Percentiles rank a stretch among this genome's conserved stretches.
phyloP scores from a whole-genome alignment of 2,888 invertebrate species.

The Notodonta dromedarius region DNA sequence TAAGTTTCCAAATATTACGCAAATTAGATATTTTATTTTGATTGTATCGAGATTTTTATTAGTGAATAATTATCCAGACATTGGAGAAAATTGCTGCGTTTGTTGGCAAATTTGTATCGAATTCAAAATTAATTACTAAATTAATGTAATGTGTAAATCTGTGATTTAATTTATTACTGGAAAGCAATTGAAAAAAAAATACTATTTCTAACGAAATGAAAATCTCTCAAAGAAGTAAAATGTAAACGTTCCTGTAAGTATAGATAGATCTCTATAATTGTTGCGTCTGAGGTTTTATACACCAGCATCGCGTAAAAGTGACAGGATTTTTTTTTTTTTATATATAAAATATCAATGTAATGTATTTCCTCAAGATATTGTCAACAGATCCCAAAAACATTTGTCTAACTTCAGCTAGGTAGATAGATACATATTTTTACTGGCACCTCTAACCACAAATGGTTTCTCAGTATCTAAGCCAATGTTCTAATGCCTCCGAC shows the following conservation, averaged over 20 bases:
- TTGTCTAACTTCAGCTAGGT: background rate
- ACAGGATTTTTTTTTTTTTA: too few relatives aligned
- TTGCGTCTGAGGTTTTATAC: constrained; percentile 57
- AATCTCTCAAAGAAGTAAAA: constrained; percentile 71
- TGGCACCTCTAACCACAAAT: background rate
- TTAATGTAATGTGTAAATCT: constrained; percentile 74
- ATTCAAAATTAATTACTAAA: constrained; percentile 68
- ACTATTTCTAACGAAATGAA: constrained; percentile 38
- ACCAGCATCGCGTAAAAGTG: background rate
- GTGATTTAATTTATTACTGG: constrained; percentile 82
- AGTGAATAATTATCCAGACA: constrained; percentile 45
- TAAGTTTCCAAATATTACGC: constrained; percentile 79
- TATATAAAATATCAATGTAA: background rate
- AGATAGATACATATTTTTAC: background rate
- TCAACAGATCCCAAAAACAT: background rate
- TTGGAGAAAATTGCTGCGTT: constrained; percentile 53
- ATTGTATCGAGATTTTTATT: constrained; percentile 68
- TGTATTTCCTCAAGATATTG: too few relatives aligned
- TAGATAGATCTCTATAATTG: constrained; percentile 81
- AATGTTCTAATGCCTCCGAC: background rate
- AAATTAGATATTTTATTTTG: constrained; percentile 62
- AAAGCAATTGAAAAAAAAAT: constrained; percentile 52
- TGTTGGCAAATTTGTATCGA: constrained; percentile 43
- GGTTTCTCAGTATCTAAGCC: background rate
- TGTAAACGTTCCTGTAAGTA: constrained; percentile 80